phyloP scores from a whole-genome alignment of 2,888 invertebrate species.

The Dasysyrphus tricinctus region DNA sequence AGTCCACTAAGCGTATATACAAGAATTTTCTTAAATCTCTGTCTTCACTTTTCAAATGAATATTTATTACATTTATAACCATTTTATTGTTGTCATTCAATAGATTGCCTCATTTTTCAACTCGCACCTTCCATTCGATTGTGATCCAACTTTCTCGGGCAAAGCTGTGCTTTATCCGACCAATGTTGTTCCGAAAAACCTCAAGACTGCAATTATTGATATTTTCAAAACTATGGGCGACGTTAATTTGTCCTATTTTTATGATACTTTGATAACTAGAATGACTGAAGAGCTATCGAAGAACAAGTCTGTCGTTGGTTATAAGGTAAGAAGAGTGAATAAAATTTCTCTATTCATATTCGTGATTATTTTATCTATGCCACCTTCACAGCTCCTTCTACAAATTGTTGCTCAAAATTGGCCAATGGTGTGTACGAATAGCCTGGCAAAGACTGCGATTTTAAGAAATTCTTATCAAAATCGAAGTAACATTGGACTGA shows the following conservation, averaged over 20 bases:
- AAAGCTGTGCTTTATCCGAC: slow-evolving; percentile 80
- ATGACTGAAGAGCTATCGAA: slow-evolving; percentile 90
- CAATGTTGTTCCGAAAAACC: slow-evolving; percentile 78
- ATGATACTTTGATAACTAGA: slow-evolving; percentile 88
- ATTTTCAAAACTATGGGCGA: slow-evolving; percentile 86
- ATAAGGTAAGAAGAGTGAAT: slow-evolving; percentile 83
- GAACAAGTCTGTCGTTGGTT: slow-evolving; percentile 85
- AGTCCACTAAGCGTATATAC: no score
- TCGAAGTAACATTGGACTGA: slow-evolving; percentile 88
- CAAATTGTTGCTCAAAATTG: slow-evolving; percentile 88
- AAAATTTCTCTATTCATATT: background rate
- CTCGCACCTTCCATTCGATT: slow-evolving; percentile 79
- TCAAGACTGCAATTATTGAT: slow-evolving; percentile 78
- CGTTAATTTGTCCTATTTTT: slow-evolving; percentile 87
- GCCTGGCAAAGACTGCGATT: slow-evolving; percentile 86
- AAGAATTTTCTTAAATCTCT: no score
- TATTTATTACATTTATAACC: no score
- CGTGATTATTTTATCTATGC: background rate
- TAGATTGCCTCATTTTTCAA: slow-evolving; percentile 80
- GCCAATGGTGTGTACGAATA: slow-evolving; percentile 86
- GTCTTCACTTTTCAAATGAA: no score
- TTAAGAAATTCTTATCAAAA: slow-evolving; percentile 91
- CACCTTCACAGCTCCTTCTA: slow-evolving; percentile 84
- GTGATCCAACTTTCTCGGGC: slow-evolving; percentile 80
- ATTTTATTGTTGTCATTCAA: background rate